Base-by-base conservation (phyloP, 2,888 invertebrate genomes). In the Phrixothrix hirtus region DNA sequence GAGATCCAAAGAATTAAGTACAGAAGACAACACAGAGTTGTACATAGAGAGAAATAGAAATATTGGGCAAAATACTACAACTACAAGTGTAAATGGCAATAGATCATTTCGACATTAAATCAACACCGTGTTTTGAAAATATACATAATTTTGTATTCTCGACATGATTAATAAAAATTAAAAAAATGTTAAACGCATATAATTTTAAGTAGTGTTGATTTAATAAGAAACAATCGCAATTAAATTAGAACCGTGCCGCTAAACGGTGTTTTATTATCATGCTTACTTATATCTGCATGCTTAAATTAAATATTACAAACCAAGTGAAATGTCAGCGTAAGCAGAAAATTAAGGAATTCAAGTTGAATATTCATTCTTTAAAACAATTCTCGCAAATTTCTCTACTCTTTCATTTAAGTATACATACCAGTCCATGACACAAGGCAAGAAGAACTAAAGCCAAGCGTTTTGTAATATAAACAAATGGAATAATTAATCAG, bases 41-140 rank as follows among this genome's bases (percentile, higher is more conserved):
- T 74, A 74, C 73, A 75, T 73, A 76, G 73, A 76, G 71, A 74
- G 75, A 74, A 69, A 75, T 70, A 72, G 67, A 70, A 68, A 56
- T 56, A 49, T 49, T 49, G 42, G 50, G 46, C 48, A 45, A 55
- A 47, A 52, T 46, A 35, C 63, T 65, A 68, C 55, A 56, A 45
- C 65, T 66, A 66, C 65, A 48, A 62, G 64, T 65, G 64, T 60
- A 52, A 48, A 57, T 59, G 48, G 39, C 32, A 52, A 57, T 56
- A 55, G 50, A 44, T 42, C 30, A 35, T 37, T 31, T 49, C 31
- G 41, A 69, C n/a, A n/a, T n/a, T n/a, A n/a, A n/a, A n/a, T n/a
- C n/a, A n/a, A n/a, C n/a, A n/a, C n/a, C n/a, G n/a, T n/a, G n/a
- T n/a, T n/a, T n/a, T n/a, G n/a, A n/a, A n/a, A n/a, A n/a, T n/a